Evolutionary conservation across 2,113 vertebrate species (phyloP).

Genomic region (Oceanites oceanicus): DNA sequence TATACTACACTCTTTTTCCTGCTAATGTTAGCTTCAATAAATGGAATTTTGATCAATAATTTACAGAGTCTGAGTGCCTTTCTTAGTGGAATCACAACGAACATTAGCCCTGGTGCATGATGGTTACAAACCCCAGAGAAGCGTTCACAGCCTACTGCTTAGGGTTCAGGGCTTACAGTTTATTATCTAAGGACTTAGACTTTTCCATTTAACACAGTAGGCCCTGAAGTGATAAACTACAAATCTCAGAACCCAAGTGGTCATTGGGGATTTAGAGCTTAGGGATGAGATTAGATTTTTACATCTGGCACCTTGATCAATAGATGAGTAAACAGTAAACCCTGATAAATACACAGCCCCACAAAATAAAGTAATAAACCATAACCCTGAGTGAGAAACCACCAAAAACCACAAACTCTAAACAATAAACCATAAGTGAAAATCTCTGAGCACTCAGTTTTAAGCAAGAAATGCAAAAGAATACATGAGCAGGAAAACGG

Average conservation of each 20-base stretch:
- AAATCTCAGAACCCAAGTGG: neutral
- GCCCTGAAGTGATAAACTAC: neutral
- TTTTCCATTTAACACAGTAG: neutral
- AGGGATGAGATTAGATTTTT: neutral
- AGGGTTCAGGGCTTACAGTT: neutral
- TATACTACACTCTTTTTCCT: neutral
- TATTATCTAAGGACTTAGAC: neutral
- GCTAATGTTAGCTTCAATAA: neutral
- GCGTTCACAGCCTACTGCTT: too few species aligned
- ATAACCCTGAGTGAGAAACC: neutral
- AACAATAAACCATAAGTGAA: neutral
- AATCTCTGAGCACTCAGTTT: neutral
- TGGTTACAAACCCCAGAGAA: neutral
- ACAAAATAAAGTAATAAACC: neutral
- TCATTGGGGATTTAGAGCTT: neutral
- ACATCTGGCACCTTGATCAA: neutral
- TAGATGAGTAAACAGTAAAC: neutral
- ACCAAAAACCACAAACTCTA: neutral
- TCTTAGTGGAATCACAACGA: neutral
- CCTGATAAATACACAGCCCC: neutral
- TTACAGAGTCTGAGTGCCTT: neutral
- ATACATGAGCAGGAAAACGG: neutral
- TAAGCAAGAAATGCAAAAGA: neutral
- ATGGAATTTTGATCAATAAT: neutral
- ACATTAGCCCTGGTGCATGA: neutral